Evolutionary conservation across 2,888 invertebrate species (phyloP), one percentile per base, ranked within the genome.

Genomic region (Leucophenga montana): DNA sequence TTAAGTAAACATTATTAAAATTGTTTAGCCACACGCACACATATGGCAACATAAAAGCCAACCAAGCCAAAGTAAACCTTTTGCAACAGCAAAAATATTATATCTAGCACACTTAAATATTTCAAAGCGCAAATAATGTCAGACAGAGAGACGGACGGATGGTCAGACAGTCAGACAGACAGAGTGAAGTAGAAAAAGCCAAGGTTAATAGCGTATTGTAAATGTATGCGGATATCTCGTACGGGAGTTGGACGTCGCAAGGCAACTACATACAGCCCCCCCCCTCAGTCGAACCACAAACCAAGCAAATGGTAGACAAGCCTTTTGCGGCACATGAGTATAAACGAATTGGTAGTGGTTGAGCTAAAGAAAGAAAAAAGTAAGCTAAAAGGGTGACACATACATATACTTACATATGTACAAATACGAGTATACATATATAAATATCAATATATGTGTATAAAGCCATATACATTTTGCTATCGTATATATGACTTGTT

Each of bases 1-100:
- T 83, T 83, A 77, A 83, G 84, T 82, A 82, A 83, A 82, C 84
- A 82, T 83, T 82, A 82, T 82, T 82, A 82, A 82, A 83, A 82
- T 82, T 83, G 76, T 78, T 64, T n/a, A 39, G 39, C 16, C 39
- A n/a, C 31, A 57, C 50, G 50, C 50, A 59, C 59, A 16, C 33
- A n/a, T n/a, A 59, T 33, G n/a, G n/a, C n/a, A 59, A 39, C 18
- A 22, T 18, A 61, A 39, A 39, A 61, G 39, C 9, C 8, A 31
- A 57, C 31, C 57, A 57, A 14, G 27, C n/a, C 22, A 27, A 57
- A 57, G 57, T 18, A n/a, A 50, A 50, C n/a, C 18, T n/a, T 50
- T 18, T 8, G 50, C 50, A n/a, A 50, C 5, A 50, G 18, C 50
- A 50, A 50, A 18, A 50, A 50, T 50, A 50, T 50, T 16, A 50